Evolutionary conservation across 2,797 vertebrate genomes (phyloP), one percentile per base, ranked within the genome.

Genomic region (Eurystomus glaucurus): DNA sequence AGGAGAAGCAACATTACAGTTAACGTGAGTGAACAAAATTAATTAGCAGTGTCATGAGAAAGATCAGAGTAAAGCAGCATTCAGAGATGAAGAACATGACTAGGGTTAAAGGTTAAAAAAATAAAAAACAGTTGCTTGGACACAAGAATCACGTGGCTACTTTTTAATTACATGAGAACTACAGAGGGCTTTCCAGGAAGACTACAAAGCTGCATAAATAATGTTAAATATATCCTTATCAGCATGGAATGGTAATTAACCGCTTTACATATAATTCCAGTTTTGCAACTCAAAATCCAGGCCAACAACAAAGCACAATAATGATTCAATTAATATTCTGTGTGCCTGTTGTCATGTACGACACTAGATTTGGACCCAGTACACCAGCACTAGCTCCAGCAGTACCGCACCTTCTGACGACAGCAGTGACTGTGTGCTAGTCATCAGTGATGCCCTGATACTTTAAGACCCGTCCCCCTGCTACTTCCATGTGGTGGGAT

Each of bases 131-230:
- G 66, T 76, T 90, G 19, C 93, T 88, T 54, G 62, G 79, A 90
- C 60, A 76, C 82, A 52, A n/a, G 62, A 84, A 72, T 85, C 66
- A 72, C 6, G 54, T 88, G 74, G 22, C 31, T 90, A 29, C 5
- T 80, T 57, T 96, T 97, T 94, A 95, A 96, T 96, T 69, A 48
- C 46, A 61, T 57, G 20, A 87, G 66, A 91, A 93, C 16, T 72
- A 60, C 66, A 90, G 61, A 90, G 17, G 20, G 60, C 46, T 93
- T 95, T 88, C 72, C 70, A 90, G 48, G 88, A 57, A 85, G 60
- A 89, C 14, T 62, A 60, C 83, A 66, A 45, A 84, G 16, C 29
- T 51, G 35, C 62, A 94, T 55, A 78, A 92, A 81, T 84, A 66
- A 70, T 29, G 35, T 86, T 52, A 72, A 78, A 74, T 61, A 72